Conservation (phyloP, 2,888 invertebrate species). For the Acanthosoma haemorrhoidale region DNA sequence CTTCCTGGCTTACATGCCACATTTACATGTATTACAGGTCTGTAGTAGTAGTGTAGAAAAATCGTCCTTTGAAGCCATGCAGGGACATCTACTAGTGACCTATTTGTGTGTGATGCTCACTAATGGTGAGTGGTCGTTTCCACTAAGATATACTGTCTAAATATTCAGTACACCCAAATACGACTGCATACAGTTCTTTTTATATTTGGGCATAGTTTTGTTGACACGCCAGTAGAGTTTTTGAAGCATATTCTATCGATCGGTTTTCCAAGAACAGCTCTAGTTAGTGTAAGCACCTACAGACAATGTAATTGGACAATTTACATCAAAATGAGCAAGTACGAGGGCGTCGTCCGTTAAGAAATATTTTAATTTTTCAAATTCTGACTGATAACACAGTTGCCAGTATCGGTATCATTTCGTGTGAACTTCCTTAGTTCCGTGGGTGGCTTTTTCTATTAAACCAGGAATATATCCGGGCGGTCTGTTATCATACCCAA, state of each 20-base stretch:
- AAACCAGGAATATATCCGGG: constrained; percentile 40
- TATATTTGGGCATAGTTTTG: constrained; percentile 23
- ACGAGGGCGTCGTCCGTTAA: constrained; percentile 8
- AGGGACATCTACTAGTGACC: constrained; percentile 15
- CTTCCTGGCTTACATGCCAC: too few relatives aligned
- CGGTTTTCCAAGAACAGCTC: not conserved
- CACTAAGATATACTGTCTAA: constrained; percentile 10
- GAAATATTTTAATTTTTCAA: constrained; percentile 25
- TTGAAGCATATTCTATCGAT: constrained; percentile 26
- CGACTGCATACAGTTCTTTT: constrained; percentile 30
- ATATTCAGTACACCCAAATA: constrained; percentile 17
- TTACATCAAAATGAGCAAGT: constrained; percentile 1
- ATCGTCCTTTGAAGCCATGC: constrained; percentile 12
- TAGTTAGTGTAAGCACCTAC: not conserved
- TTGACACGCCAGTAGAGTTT: too few relatives aligned
- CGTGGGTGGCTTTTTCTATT: constrained; percentile 35
- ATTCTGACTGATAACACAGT: not conserved
- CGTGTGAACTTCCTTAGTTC: constrained; percentile 36
- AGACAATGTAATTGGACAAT: not conserved
- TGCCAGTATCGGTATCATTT: constrained; percentile 30
- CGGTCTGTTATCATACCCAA: constrained; percentile 40
- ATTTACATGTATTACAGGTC: too few relatives aligned
- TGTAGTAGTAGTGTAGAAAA: too few relatives aligned
- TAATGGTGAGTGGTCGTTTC: constrained; percentile 29
- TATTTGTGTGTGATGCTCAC: constrained; percentile 21